Base-by-base conservation (phyloP, 2,113 vertebrate species). In the Nymphicus hollandicus region DNA sequence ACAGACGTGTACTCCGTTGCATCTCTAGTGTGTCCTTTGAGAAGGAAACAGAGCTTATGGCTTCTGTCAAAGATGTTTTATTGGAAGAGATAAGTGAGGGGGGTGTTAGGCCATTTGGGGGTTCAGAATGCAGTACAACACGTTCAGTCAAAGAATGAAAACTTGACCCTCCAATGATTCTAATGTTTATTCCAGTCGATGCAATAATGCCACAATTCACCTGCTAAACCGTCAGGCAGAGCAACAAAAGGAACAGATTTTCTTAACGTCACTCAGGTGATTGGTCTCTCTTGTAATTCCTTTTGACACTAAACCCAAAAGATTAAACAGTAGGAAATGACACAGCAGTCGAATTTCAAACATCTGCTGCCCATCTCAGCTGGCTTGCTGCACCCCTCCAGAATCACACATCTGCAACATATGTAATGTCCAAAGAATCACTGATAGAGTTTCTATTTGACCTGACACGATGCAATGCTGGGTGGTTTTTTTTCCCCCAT, bases 191-290 rank as follows among this genome's bases (percentile, higher is more conserved):
- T 91, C 31, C 37, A 73, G 49, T 70, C 6, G 0, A 41, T 44
- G 44, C 44, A 79, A 60, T 81, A 81, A 68, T 28, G 47, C 27
- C 35, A 87, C 69, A 79, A 91, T 72, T 92, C 86, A 71, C 89
- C 52, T 49, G n/a, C 31, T 61, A 74, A 91, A 72, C 44, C 5
- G 0, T 33, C 61, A 87, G 29, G 17, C 33, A 81, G 47, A 79
- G 47, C 17, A 91, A 87, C 9, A 25, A 43, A 74, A 82, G 84
- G 31, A 89, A 64, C 33, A 53, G 11, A 72, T 87, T 94, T 91
- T 69, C 78, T 61, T 92, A 87, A 95, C 60, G 74, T 89, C 81
- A 85, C 56, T 76, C n/a, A 31, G 56, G 39, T 89, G 84, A 92
- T 73, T 65, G 41, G 37, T 93, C 35, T 88, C 22, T 79, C n/a